Evolutionary conservation across 2,888 invertebrate species (phyloP), one percentile per base, ranked within the genome.

Genomic region (Ophion costatus): DNA sequence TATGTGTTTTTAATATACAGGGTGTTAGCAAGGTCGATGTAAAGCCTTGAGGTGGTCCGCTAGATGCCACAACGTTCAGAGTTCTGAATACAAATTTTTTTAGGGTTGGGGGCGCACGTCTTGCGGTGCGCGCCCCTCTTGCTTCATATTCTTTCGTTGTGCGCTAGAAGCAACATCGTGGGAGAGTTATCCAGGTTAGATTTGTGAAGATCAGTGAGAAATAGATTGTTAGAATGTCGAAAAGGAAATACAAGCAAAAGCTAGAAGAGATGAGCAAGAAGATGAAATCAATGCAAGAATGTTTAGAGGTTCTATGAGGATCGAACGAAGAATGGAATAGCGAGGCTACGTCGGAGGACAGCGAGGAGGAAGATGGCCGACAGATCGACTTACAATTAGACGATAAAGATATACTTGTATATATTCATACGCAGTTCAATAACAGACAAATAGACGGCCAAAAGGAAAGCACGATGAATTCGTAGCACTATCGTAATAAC

Each of bases 141-240:
- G 51, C 56, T 24, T 29, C 70, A 70, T 70, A 70, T 24, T 67
- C 22, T 67, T 67, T 67, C 42, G 67, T 67, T 67, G 67, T 67
- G 42, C 67, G 42, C 67, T 38, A 67, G 67, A 42, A 4, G 4
- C 67, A 67, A 67, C 22, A 67, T 67, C 67, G 67, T 42, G 1
- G 42, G n/a, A 20, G 57, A 42, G 57, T 57, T 57, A n/a, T n/a
- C n/a, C n/a, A n/a, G n/a, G n/a, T n/a, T n/a, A n/a, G n/a, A n/a
- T n/a, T n/a, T n/a, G n/a, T n/a, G n/a, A n/a, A n/a, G n/a, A n/a
- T n/a, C 17, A 42, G 42, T 9, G 3, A 29, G 29, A 29, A 3
- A 14, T 1, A 67, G 20, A 38, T 42, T 67, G 33, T 7, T 33
- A 66, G 1, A 38, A 67, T 67, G 67, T 20, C 67, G 20, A 67